phyloP scores from a whole-genome alignment of 2,888 invertebrate species.

The Ctenicera cuprea region DNA sequence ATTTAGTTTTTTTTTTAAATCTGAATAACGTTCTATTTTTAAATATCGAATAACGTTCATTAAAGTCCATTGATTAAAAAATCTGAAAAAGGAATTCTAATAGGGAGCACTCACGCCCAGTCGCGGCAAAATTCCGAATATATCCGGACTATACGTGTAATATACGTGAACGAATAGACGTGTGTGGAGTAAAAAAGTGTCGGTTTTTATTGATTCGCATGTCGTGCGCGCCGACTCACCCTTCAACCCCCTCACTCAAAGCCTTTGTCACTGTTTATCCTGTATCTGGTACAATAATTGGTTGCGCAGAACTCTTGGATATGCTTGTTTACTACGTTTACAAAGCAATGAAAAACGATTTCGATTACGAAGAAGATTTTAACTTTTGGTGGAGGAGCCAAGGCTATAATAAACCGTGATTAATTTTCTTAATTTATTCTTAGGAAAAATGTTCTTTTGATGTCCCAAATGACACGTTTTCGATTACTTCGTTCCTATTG shows the following conservation, averaged over 20 bases:
- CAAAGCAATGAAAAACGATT: conserved; percentile 48
- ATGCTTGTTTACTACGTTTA: conserved; percentile 65
- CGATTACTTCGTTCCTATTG: background rate
- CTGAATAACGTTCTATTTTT: too few species aligned
- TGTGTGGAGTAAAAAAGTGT: conserved; percentile 67
- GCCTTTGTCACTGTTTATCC: conserved; percentile 69
- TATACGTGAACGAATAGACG: conserved; percentile 60
- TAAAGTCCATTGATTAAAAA: conserved; percentile 25
- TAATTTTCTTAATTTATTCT: conserved; percentile 28
- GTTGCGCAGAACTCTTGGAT: conserved; percentile 67
- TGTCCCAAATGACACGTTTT: conserved; percentile 11
- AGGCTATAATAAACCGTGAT: conserved; percentile 15
- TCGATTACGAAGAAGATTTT: background rate
- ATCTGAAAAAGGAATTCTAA: conserved; percentile 28
- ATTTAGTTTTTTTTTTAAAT: too few species aligned
- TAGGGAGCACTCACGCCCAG: conserved; percentile 41
- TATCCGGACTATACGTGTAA: conserved; percentile 56
- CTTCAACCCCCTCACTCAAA: conserved; percentile 57
- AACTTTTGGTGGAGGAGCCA: conserved; percentile 20
- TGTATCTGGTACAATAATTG: conserved; percentile 69
- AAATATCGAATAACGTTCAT: background rate
- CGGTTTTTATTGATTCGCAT: conserved; percentile 70
- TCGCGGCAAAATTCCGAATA: conserved; percentile 56
- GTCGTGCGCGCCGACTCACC: conserved; percentile 64
- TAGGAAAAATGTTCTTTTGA: conserved; percentile 17